Evolutionary conservation across 2,888 invertebrate genomes (phyloP), one percentile per base, ranked within the genome.

Genomic region (Lycocerus yunnanus): DNA sequence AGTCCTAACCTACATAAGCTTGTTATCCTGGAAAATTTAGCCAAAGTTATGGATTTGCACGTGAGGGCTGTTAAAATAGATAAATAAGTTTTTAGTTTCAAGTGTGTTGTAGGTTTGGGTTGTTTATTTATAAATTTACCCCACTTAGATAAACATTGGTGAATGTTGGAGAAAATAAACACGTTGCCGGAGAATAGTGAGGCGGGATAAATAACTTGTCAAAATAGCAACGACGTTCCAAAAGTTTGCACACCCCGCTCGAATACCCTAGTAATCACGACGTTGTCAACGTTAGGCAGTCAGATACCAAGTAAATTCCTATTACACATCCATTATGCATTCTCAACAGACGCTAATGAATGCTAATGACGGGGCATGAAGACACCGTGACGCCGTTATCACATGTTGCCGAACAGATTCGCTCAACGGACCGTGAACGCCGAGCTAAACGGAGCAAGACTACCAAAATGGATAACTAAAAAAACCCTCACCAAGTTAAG

Each of bases 261-360:
- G 43, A 63, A 71, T 72, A 72, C 75, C 75, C 63, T 70, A 72
- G 76, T 73, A 76, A 73, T 76, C 73, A 76, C 70, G 73, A 76
- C 71, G 76, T 76, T 76, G 73, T 73, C 76, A 76, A 76, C 71
- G 71, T 73, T 71, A 76, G 68, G 71, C 70, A 76, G 67, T 60
- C 73, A 73, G 73, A 69, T 69, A 70, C 76, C 72, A 61, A 71
- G 76, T 75, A 74, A 77, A 80, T 80, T 78, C 78, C 79, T 73
- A 80, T 81, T 80, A 80, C 78, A 79, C 81, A 80, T 80, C 79
- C 81, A 82, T 82, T 82, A 81, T 81, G 80, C 79, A 80, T 80
- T 81, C 80, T 78, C 79, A 77, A 77, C 79, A 79, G 81, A 80
- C 80, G 78, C 79, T 82, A 82, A 82, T 82, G 82, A 82, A 82